Evolutionary conservation across 2,888 invertebrate species (phyloP).

Genomic region (Epinotia bilunana): DNA sequence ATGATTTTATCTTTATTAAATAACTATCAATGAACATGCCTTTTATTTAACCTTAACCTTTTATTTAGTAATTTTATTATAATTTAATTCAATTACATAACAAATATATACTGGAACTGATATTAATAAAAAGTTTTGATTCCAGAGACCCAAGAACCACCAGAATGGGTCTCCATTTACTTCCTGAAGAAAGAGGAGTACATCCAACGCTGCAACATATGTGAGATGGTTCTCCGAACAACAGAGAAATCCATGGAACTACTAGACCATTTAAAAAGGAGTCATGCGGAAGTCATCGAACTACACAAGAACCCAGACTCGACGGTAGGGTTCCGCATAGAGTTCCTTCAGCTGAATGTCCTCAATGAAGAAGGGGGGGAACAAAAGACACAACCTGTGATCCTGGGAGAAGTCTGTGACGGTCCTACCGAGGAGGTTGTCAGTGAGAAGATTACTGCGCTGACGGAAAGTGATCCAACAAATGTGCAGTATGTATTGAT

Average conservation of each 20-base stretch:
- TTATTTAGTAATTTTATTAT: not conserved
- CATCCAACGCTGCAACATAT: slow-evolving; percentile 69
- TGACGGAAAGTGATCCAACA: slow-evolving; percentile 51
- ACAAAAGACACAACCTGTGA: slow-evolving; percentile 60
- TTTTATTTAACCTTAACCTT: slow-evolving; percentile 27
- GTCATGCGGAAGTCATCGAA: slow-evolving; percentile 70
- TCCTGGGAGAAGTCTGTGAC: slow-evolving; percentile 68
- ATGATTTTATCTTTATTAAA: slow-evolving; percentile 11
- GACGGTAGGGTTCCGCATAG: slow-evolving; percentile 73
- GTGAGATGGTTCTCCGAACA: slow-evolving; percentile 58
- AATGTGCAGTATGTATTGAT: slow-evolving; percentile 64
- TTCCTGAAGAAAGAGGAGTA: slow-evolving; percentile 57
- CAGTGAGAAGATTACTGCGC: slow-evolving; percentile 22
- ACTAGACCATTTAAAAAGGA: slow-evolving; percentile 62
- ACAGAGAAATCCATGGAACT: slow-evolving; percentile 61
- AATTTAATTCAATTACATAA: not conserved
- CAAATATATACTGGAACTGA: not conserved
- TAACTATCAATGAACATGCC: not conserved
- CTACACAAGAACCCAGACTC: slow-evolving; percentile 72
- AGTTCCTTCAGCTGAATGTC: slow-evolving; percentile 71
- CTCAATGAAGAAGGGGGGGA: slow-evolving; percentile 63
- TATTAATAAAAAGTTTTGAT: slow-evolving; percentile 27
- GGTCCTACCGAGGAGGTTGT: slow-evolving; percentile 52
- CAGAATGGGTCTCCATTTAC: slow-evolving; percentile 75
- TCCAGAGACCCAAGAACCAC: slow-evolving; percentile 54